These are phyloP conservation scores for Halocynthia aurantium DNA, from an alignment of 23 tunicate species.

Conservation along the genomic window DNA sequence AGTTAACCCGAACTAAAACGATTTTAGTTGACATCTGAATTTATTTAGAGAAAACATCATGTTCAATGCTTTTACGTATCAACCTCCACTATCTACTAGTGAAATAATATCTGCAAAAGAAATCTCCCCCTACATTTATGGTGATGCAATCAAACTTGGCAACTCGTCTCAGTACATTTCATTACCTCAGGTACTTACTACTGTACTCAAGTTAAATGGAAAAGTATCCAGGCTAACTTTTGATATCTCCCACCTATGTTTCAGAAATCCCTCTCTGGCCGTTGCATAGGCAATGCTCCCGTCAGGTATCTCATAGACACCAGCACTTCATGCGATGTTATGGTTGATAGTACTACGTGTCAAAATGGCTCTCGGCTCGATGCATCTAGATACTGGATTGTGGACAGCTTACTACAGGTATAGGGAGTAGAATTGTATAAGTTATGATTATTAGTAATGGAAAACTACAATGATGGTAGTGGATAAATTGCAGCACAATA, in stretches of 20 bases:
- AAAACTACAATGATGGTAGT: too few species aligned
- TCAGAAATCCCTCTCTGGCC: conserved; percentile 40
- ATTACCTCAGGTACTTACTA: conserved; percentile 24
- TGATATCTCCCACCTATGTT: conserved; percentile 8
- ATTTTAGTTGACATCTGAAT: neutral
- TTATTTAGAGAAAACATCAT: neutral
- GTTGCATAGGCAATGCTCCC: conserved; percentile 21
- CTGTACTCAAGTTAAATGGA: neutral
- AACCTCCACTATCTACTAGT: neutral
- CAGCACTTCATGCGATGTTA: conserved; percentile 48
- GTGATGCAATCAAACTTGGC: conserved; percentile 3
- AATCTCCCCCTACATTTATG: neutral
- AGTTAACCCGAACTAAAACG: too few species aligned
- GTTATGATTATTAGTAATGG: too few species aligned
- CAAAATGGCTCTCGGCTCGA: conserved; percentile 19
- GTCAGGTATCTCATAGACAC: conserved; percentile 42
- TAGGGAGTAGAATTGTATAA: neutral
- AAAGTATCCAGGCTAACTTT: neutral
- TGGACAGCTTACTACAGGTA: conserved; percentile 1
- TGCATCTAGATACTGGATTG: conserved; percentile 1
- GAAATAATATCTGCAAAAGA: neutral
- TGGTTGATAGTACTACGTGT: conserved; percentile 23
- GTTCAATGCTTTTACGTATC: neutral
- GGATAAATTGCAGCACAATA: too few species aligned
- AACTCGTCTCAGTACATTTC: neutral